Evolutionary conservation across 2,888 invertebrate genomes (phyloP).

Genomic region (Coelinius sp.): DNA sequence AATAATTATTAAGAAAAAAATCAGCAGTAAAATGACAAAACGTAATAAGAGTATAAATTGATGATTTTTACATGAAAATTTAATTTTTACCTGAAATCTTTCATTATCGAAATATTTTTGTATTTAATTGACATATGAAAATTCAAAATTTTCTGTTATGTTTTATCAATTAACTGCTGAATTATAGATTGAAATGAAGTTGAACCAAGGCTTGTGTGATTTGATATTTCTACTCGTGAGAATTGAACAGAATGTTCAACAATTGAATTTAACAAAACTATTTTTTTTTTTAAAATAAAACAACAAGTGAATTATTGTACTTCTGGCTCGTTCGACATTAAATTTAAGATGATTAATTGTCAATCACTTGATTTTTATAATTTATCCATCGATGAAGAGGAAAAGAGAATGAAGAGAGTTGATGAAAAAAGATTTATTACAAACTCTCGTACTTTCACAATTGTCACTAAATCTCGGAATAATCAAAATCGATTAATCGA

Average conservation of each 20-base stretch:
- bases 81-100: background rate
- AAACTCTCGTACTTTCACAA: conserved; percentile 12
- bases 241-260: background rate
- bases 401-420: background rate
- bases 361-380: conserved; percentile 45
- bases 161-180: background rate
- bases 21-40: background rate
- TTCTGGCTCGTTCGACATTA: conserved; percentile 24
- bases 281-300: conserved; percentile 13
- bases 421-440: background rate
- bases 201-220: conserved; percentile 15
- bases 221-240: conserved; percentile 18
- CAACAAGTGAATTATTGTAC: conserved; percentile 23
- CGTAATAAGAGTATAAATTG: background rate
- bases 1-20: background rate
- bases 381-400: conserved; percentile 45
- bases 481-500: conserved; percentile 27
- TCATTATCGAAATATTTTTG: conserved; percentile 1
- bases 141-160: background rate
- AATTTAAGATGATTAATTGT: conserved; percentile 7
- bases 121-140: background rate
- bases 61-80: background rate
- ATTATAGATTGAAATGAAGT: conserved; percentile 12
- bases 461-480: conserved; percentile 30
- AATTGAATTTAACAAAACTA: background rate